These are phyloP conservation scores for Desmophyllum pertusum DNA, from an alignment of 92 coral and sea anemone genomes.

Conservation along the genomic window DNA sequence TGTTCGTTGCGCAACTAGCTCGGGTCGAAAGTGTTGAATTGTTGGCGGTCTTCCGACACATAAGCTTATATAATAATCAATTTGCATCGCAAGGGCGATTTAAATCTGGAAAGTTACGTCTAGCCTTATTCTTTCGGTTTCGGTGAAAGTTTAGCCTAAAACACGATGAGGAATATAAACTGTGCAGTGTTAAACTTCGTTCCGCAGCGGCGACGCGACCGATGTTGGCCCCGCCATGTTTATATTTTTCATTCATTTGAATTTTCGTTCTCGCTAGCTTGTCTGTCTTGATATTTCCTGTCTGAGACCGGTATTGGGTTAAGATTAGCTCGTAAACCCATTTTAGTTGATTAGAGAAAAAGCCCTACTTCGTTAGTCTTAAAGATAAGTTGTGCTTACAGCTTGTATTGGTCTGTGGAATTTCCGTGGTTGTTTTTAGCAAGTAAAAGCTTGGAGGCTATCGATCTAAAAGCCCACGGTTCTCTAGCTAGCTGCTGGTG, in stretches of 20 bases:
- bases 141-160: not conserved
- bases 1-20: slow-evolving; percentile 37
- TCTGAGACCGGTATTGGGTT: slow-evolving; percentile 22
- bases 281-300: slow-evolving; percentile 41
- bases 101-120: slow-evolving; percentile 10
- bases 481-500: not conserved
- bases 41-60: slow-evolving; percentile 18
- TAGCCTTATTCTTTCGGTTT: slow-evolving; percentile 18
- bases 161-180: not conserved
- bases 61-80: slow-evolving; percentile 6
- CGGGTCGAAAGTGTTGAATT: slow-evolving; percentile 24
- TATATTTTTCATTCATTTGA: slow-evolving; percentile 51
- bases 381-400: not conserved
- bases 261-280: slow-evolving; percentile 27
- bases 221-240: slow-evolving; percentile 54
- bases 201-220: not conserved
- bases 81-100: slow-evolving; percentile 20
- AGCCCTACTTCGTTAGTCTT: not conserved
- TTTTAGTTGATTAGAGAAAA: slow-evolving; percentile 17
- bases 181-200: not conserved
- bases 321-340: slow-evolving; percentile 11
- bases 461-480: not conserved
- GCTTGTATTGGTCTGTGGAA: not conserved
- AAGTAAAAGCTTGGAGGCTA: not conserved
- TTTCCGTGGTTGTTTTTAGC: not conserved